These are phyloP conservation scores for Cettia cetti DNA, from an alignment of 2,113 vertebrate species.

Conservation along the genomic window DNA sequence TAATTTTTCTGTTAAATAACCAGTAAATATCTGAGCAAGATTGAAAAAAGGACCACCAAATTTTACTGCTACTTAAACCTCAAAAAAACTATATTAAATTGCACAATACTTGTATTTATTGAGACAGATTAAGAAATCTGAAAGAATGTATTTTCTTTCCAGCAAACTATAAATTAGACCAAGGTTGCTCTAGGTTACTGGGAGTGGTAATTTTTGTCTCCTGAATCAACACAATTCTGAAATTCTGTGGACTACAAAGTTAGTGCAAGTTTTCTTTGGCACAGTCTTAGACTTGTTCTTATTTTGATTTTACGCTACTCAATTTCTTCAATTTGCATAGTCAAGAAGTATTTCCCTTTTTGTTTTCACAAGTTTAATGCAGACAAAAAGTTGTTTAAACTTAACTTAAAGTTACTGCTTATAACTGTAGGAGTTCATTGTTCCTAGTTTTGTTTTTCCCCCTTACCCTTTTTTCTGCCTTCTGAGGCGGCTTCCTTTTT, in stretches of 20 bases:
- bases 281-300: not conserved
- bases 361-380: not conserved
- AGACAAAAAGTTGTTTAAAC: not conserved
- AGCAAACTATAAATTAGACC: not conserved
- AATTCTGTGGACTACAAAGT: conserved; percentile 31
- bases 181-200: conserved; percentile 15
- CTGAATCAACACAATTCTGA: conserved; percentile 33
- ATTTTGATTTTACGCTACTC: conserved; percentile 3
- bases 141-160: conserved; percentile 27
- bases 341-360: conserved; percentile 18
- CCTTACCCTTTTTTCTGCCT: not conserved
- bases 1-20: not conserved
- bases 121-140: conserved; percentile 19
- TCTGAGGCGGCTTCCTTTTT: not conserved
- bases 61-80: not conserved
- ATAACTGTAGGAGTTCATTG: not conserved
- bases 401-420: not conserved
- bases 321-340: conserved; percentile 34
- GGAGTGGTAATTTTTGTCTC: conserved; percentile 32
- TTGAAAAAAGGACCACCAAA: not conserved
- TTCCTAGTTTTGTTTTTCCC: not conserved
- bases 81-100: not conserved
- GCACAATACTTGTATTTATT: not conserved
- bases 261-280: conserved; percentile 24
- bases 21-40: not conserved